Percentiles rank a stretch among this genome's conserved stretches.
Evolutionary conservation across 2,797 vertebrate species (phyloP).

Genomic region (Oreortyx pictus): DNA sequence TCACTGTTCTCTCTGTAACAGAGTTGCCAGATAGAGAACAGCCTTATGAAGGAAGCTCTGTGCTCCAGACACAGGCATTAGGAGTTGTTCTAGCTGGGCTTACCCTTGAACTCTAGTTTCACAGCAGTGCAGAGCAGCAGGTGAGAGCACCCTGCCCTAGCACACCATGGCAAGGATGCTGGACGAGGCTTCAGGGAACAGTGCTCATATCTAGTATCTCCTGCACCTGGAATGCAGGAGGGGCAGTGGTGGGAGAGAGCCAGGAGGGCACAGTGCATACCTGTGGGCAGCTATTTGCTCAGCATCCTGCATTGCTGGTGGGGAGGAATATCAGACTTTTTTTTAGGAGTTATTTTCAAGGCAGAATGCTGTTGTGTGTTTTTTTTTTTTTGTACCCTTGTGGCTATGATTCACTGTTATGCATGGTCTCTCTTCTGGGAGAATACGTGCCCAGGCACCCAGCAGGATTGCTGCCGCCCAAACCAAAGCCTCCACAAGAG

Average conservation of each 20-base stretch:
- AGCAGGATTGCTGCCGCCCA: not conserved
- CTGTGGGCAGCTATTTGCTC: not conserved
- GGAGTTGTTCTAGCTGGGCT: not conserved
- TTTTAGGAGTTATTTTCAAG: not conserved
- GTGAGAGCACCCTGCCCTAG: fast-evolving
- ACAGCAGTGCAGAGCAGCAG: not conserved
- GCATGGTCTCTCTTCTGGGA: not conserved
- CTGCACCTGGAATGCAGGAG: fast-evolving
- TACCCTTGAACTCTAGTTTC: not conserved
- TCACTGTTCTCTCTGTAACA: not conserved
- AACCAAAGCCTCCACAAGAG: not conserved
- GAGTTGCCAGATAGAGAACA: fast-evolving
- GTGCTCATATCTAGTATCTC: no score
- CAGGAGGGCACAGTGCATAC: not conserved
- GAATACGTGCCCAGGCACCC: not conserved
- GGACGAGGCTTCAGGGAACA: fast-evolving
- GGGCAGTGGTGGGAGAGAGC: not conserved
- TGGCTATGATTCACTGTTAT: not conserved
- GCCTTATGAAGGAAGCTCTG: not conserved
- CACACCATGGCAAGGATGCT: fast-evolving
- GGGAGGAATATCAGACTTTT: not conserved
- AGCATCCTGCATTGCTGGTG: not conserved
- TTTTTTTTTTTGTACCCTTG: not conserved
- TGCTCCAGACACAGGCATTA: not conserved
- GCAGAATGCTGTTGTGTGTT: not conserved